Base-by-base conservation (phyloP, 2,888 invertebrate genomes). In the Caenorhabditis sinica region DNA sequence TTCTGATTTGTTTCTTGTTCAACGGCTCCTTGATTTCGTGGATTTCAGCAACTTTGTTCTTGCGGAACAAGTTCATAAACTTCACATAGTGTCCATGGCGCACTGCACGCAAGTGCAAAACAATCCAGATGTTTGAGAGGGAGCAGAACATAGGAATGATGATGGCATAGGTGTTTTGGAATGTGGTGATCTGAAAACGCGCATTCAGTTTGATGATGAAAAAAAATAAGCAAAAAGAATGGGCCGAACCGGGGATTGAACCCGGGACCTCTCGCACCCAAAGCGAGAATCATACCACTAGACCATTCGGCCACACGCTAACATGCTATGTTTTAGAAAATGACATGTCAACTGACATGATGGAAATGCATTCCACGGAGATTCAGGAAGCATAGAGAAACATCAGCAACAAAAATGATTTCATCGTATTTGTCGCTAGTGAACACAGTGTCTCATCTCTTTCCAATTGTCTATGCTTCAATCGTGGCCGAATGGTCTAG, bases 271-370 rank as follows among this genome's bases (percentile, higher is more conserved):
- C 91, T 91, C 91, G 91, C 91, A 91, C 91, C 91, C 91, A 86
- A 91, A 91, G 91, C 91, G 91, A 91, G 91, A 91, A 91, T 91
- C 91, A 91, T 91, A 90, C 91, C 91, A 89, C 91, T 91, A 91
- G 91, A 91, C 91, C 91, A 91, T 89, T 83, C 86, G 86, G 86
- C 86, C 86, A n/a, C n/a, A n/a, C n/a, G n/a, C n/a, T n/a, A n/a
- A n/a, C n/a, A n/a, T n/a, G n/a, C n/a, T n/a, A n/a, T n/a, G n/a
- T n/a, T n/a, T n/a, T n/a, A n/a, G n/a, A n/a, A n/a, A n/a, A n/a
- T n/a, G n/a, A n/a, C n/a, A n/a, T n/a, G n/a, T n/a, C n/a, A n/a
- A n/a, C n/a, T n/a, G n/a, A n/a, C n/a, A n/a, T n/a, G n/a, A n/a
- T n/a, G n/a, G n/a, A n/a, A n/a, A n/a, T n/a, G n/a, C n/a, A n/a